Conservation (phyloP, 37 sponge, comb jelly and placozoan genomes). For the Eunapius fragilis region DNA sequence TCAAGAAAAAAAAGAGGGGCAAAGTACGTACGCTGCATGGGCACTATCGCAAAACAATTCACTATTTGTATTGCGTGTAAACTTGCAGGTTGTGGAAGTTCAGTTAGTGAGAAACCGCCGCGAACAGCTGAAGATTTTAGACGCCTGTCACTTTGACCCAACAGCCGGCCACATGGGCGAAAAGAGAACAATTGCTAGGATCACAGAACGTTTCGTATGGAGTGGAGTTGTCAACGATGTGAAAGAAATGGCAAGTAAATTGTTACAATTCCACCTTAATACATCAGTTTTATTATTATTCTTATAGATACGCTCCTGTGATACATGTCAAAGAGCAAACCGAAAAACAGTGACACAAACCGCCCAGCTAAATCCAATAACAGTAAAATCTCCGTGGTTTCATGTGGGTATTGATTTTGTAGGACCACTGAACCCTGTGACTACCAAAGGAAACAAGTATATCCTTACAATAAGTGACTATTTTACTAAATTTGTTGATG, state of each 20-base stretch:
- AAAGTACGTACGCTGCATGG: no score
- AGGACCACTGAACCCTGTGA: no score
- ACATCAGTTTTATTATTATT: not conserved
- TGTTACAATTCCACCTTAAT: not conserved
- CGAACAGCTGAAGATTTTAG: conserved; percentile 43
- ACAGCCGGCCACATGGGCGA: conserved; percentile 78
- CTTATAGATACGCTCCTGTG: conserved; percentile 37
- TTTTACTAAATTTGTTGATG: conserved; percentile 66
- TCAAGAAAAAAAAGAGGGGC: no score
- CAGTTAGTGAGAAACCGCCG: not conserved
- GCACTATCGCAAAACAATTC: no score
- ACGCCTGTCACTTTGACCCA: conserved; percentile 64
- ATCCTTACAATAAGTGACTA: conserved; percentile 81
- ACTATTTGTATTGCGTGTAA: no score
- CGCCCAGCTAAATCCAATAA: conserved; percentile 75
- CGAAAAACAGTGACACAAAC: conserved; percentile 33
- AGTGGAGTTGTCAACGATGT: conserved; percentile 55
- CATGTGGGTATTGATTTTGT: no score
- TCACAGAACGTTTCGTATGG: conserved; percentile 50
- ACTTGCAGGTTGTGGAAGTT: not conserved
- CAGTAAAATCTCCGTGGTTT: no score
- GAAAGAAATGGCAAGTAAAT: conserved; percentile 50
- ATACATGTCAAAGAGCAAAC: conserved; percentile 59
- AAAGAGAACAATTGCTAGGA: no score
- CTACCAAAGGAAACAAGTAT: conserved; percentile 33